Evolutionary conservation across 2,113 vertebrate species (phyloP), one percentile per base, ranked within the genome.

Genomic region (Tachuris rubrigastra): DNA sequence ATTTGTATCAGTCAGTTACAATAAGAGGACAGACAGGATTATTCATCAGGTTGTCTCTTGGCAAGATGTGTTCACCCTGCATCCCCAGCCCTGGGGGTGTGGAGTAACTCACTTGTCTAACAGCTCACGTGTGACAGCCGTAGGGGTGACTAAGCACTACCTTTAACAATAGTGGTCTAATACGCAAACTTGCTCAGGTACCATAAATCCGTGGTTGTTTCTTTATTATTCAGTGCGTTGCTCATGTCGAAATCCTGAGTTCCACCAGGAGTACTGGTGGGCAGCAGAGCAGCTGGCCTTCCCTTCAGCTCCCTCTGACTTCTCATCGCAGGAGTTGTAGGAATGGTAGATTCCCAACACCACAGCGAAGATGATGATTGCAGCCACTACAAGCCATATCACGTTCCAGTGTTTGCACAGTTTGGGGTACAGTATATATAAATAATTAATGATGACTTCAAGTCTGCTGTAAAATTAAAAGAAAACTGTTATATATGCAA

Each of bases 401-500:
- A 98, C 97, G 56, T 98, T 98, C 98, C 98, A 98, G 85, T 98
- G 98, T 87, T 97, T 98, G 90, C 98, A 97, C 87, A 98, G 86
- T 96, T 98, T 98, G 92, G 98, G 98, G 85, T 98, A 98, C 90
- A 98, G 94, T 97, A 98, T 97, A 93, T 98, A 97, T 95, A 98
- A 89, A 93, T 98, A 98, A 76, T 97, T 98, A 79, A 98, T 68
- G 94, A 98, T 50, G 87, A 98, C 98, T 97, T 98, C 98, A 97
- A 98, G 95, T 98, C 98, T 98, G 97, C 98, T 98, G 98, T 92
- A 96, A 98, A 97, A 95, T 78, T 44, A 89, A 97, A 97, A 97
- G 58, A 30, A 93, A 76, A 58, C 24, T 47, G 44, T 97, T 52
- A 90, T 4, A 69, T 60, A 58, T 41, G 30, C 24, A 78, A 49